Evolutionary conservation across 2,888 invertebrate genomes (phyloP), one percentile per base, ranked within the genome.

Genomic region (Pristionchus japonicus): DNA sequence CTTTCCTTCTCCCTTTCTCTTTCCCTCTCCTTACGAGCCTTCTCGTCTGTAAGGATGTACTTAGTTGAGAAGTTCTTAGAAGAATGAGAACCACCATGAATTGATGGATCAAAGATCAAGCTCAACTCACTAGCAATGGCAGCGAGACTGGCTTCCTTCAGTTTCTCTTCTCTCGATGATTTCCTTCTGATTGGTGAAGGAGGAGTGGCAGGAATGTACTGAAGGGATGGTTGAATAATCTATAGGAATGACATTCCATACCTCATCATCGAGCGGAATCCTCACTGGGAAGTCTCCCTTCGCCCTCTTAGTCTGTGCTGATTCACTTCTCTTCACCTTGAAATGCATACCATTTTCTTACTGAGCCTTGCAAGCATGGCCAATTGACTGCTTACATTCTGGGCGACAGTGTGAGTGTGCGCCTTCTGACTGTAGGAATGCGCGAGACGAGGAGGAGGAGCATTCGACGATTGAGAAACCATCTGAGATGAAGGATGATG

Each of bases 141-240:
- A 37, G 84, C 84, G 0, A 61, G 84, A 61, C 84, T 84, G 1
- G 84, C 84, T 34, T 84, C 84, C 84, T 84, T 84, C 37, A 84
- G 20, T 23, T 61, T 84, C 40, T 84, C 84, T 43, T 84, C 84
- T 61, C 84, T 57, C 37, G 84, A 61, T 27, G 40, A 43, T 61
- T 61, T 84, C 57, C 84, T 57, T 82, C 82, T 47, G 17, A 82
- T 17, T 47, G 82, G 82, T 34, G 82, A 47, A 17, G 82, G 74
- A 40, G 74, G 74, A 74, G 74, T 74, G 15, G 43, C 74, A 40
- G 74, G 74, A n/a, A 40, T 40, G 43, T 74, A 74, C 74, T 40
- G 37, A 74, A 74, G n/a, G n/a, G n/a, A n/a, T n/a, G n/a, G n/a
- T n/a, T 74, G 2, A n/a, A 13, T n/a, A n/a, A 23, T 74, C 40